Percentiles rank a stretch among this genome's conserved stretches.
Evolutionary conservation across 2,888 invertebrate genomes (phyloP).

Genomic region (Trachelus iudaicus): DNA sequence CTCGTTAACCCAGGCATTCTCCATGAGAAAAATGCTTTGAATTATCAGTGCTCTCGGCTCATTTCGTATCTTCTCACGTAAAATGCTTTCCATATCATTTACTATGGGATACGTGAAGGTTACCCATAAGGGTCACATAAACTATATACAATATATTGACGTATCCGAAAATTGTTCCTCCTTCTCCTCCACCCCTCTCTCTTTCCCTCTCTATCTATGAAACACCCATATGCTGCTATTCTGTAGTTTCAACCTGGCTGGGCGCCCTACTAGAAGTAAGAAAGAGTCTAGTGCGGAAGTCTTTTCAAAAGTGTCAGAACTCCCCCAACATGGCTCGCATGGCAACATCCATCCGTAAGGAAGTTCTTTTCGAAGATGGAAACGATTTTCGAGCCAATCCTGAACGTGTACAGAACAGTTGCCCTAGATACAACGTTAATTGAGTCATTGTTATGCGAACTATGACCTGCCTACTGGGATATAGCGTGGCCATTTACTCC

Average conservation of each 20-base stretch:
- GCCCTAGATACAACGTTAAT: not conserved
- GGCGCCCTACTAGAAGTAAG: not conserved
- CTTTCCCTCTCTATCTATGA: not conserved
- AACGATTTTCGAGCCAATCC: conserved; percentile 64
- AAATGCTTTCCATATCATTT: conserved; percentile 2
- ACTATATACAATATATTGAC: not conserved
- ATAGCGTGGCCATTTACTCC: not conserved
- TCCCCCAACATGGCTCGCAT: not conserved
- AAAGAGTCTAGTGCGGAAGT: not conserved
- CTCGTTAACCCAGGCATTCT: not conserved
- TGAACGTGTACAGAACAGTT: conserved; percentile 52
- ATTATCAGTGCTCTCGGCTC: conserved; percentile 8
- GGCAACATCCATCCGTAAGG: not conserved
- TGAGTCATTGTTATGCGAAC: not conserved
- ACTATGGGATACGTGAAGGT: not conserved
- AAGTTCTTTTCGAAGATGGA: conserved; percentile 29
- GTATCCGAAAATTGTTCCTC: not conserved
- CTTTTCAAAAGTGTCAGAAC: not conserved
- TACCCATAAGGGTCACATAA: not conserved
- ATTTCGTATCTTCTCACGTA: not conserved
- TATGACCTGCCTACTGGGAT: not conserved
- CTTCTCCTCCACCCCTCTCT: too few relatives aligned
- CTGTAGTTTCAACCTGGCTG: not conserved
- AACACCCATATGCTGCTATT: not conserved
- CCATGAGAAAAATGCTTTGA: not conserved